Evolutionary conservation across 2,113 vertebrate genomes (phyloP), one percentile per base, ranked within the genome.

Genomic region (Sylvia atricapilla): DNA sequence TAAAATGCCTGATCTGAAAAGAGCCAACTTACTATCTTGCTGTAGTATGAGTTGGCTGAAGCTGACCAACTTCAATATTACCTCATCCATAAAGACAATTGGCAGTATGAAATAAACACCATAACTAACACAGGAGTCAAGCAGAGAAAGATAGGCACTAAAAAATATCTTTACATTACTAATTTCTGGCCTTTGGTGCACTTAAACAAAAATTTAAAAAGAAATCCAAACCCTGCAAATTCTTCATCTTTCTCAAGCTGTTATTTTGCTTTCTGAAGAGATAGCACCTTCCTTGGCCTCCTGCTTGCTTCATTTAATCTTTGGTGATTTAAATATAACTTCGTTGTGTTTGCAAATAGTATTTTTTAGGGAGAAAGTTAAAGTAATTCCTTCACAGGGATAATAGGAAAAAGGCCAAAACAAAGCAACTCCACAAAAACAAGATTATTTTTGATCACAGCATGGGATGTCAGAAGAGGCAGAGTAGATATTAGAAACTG

Each of bases 361-460:
- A 53, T 82, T 91, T 93, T 5, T 73, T 90, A 60, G 41, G 35
- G 37, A 46, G 16, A 79, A 93, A 77, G 73, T 58, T 76, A 58
- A 91, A 94, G 28, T 64, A 87, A 58, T 82, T 85, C 27, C 17
- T 81, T 80, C 17, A 21, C 15, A 37, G 35, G 24, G 18, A 47
- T 80, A 84, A 70, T 17, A 75, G 33, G 31, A 73, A 87, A 95
- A 64, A 92, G 4, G 0, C 24, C 58, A 64, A 53, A 93, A 56
- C n/a, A 93, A 83, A 91, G 11, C 20, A 73, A 43, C 46, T 82
- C 58, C 46, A 77, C 33, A 82, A 69, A 95, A 86, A 21, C 22
- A 83, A 59, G 55, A 84, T 83, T 93, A 75, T 66, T 95, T 93
- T 84, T 70, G 53, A 90, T 85, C 73, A 35, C 67, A 90, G 84